Conservation (phyloP, 2,888 invertebrate genomes). For the Drosophila kambysellisi region DNA sequence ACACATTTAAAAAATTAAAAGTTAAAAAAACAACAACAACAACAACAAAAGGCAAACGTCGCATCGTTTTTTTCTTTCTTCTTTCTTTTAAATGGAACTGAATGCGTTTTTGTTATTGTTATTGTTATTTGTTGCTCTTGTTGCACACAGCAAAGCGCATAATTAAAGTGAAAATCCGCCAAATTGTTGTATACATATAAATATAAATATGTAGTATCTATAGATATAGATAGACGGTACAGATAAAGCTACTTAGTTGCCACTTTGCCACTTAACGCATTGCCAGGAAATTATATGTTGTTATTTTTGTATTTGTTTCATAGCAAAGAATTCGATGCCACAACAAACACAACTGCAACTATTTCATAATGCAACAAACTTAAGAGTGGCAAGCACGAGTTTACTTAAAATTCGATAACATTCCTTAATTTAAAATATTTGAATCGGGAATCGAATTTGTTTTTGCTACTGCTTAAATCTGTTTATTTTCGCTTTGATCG, state of each 20-base stretch:
- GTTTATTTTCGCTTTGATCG: neutral
- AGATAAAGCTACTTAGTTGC: conserved; percentile 6
- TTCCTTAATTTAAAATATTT: neutral
- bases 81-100: conserved; percentile 19
- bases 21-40: neutral
- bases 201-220: neutral
- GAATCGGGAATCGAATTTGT: neutral
- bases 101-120: conserved; percentile 24
- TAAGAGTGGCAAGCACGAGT: neutral
- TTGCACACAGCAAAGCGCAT: conserved; percentile 33
- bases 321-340: neutral
- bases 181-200: neutral
- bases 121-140: conserved; percentile 13
- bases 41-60: conserved; percentile 13
- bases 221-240: neutral
- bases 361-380: neutral
- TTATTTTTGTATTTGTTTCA: neutral
- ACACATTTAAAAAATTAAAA: conserved; percentile 16
- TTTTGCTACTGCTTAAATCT: neutral
- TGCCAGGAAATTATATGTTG: conserved; percentile 4
- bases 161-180: conserved; percentile 65
- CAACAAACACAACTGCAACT: neutral
- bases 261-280: conserved; percentile 12
- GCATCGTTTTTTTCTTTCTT: conserved; percentile 15
- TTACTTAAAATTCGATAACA: neutral